Conservation (phyloP, 2,113 vertebrate genomes). For the Pitta sordida region DNA sequence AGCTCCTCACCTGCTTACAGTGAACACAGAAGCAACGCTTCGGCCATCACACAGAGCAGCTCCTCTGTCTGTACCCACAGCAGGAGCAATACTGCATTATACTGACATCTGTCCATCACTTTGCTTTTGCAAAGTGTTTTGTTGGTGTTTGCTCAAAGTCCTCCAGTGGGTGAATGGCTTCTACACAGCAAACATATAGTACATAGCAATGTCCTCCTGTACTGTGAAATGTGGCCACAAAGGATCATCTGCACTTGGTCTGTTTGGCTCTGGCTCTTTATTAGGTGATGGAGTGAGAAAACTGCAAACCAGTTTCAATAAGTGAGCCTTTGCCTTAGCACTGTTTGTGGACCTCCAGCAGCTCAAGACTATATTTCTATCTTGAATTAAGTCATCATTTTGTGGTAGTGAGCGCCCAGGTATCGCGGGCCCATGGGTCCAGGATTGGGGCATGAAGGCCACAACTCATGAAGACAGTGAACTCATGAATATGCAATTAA, state of each 20-base stretch:
- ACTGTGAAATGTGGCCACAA: neutral
- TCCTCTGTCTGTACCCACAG: neutral
- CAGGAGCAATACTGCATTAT: neutral
- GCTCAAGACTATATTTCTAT: neutral
- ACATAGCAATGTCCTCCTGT: accelerated
- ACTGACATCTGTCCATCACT: accelerated
- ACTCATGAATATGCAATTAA: no score
- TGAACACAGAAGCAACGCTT: accelerated
- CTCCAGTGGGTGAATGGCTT: neutral
- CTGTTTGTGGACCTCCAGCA: neutral
- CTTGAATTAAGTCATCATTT: neutral
- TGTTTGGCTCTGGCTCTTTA: neutral
- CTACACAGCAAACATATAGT: neutral
- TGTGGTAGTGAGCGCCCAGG: no score
- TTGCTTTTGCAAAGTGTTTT: neutral
- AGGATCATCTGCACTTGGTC: neutral
- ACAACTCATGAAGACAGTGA: no score
- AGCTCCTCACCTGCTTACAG: neutral
- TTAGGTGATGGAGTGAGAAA: neutral
- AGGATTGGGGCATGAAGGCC: no score
- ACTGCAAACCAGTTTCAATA: neutral
- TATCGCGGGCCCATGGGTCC: no score
- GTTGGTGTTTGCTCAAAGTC: neutral
- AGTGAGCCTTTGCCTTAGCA: neutral
- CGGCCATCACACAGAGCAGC: accelerated